Evolutionary conservation across 1,140 invertebrate species (phyloP), one percentile per base, ranked within the genome.

Genomic region (Drosophila trapezifrons): DNA sequence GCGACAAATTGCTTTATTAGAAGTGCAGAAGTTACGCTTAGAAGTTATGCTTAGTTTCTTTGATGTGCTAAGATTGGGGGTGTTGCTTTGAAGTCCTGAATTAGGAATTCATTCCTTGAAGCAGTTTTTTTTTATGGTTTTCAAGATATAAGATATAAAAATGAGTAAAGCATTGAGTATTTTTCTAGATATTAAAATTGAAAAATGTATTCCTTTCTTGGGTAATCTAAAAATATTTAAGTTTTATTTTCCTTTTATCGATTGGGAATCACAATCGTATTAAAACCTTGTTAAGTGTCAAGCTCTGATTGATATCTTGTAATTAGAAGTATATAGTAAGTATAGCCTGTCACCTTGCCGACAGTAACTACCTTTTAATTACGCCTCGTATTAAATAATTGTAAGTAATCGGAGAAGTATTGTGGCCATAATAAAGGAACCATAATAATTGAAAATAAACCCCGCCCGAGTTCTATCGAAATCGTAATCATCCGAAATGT

Each of bases 1-100:
- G 81, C 57, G 75, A 82, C 82, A 87, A 85, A 85, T 87, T 87
- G 79, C 74, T 85, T 87, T 82, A 70, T 57, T 69, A 58, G 54
- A 62, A 43, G 32, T 37, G 45, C 38, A 15, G n/a, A 27, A 54
- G 42, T 55, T 82, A 57, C 64, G 59, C 65, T 29, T 25, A 9
- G 69, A 60, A 42, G 43, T 25, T 42, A 9, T 67, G 55, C 43
- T 63, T 18, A 52, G 37, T 56, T 56, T 52, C 51, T 67, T 65
- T 67, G 18, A 52, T 74, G 40, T 46, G 32, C 15, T 38, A 42
- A 60, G 29, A 67, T 49, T 64, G 51, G 35, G 25, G n/a, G 29
- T 40, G 20, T 9, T 22, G 13, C 35, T 13, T 37, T 56, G 54
- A 52, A 38, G 58, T 60, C 15, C 59, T 29, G 66, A 76, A 77